Conservation (phyloP, 2,888 invertebrate genomes). For the Ctenicera cuprea region DNA sequence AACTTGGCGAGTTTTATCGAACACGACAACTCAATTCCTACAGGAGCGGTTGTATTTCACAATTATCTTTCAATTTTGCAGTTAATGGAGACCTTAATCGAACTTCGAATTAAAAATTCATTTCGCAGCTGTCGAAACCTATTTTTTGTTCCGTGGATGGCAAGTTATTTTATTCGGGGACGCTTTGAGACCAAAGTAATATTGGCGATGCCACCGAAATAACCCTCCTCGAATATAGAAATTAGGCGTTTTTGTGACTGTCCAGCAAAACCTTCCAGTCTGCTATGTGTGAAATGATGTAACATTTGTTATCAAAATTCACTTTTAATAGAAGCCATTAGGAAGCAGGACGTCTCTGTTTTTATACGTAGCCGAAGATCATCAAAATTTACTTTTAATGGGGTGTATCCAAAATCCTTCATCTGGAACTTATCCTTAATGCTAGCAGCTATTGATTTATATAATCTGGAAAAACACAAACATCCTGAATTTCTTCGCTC, state of each 20-base stretch:
- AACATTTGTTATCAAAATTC: slow-evolving; percentile 13
- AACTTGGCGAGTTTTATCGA: slow-evolving; percentile 28
- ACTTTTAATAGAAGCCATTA: slow-evolving; percentile 6
- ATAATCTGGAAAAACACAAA: neutral
- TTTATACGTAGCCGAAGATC: neutral
- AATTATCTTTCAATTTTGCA: slow-evolving; percentile 43
- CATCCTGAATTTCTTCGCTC: neutral
- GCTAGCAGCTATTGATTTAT: slow-evolving; percentile 6
- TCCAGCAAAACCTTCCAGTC: neutral
- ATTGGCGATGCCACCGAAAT: neutral
- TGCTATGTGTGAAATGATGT: neutral
- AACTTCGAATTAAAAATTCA: slow-evolving; percentile 34
- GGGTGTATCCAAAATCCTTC: neutral
- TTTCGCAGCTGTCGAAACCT: slow-evolving; percentile 32
- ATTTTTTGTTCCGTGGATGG: slow-evolving; percentile 7
- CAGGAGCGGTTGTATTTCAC: slow-evolving; percentile 35
- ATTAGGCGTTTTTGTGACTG: neutral
- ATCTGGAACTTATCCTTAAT: neutral
- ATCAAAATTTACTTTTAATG: slow-evolving; percentile 13
- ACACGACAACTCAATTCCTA: slow-evolving; percentile 40
- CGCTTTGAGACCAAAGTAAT: neutral
- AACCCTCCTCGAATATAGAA: neutral
- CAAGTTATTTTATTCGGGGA: slow-evolving; percentile 21
- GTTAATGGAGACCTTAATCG: slow-evolving; percentile 37
- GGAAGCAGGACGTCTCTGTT: neutral